Evolutionary conservation across 2,797 vertebrate genomes (phyloP).

Genomic region (Eremophila alpestris): DNA sequence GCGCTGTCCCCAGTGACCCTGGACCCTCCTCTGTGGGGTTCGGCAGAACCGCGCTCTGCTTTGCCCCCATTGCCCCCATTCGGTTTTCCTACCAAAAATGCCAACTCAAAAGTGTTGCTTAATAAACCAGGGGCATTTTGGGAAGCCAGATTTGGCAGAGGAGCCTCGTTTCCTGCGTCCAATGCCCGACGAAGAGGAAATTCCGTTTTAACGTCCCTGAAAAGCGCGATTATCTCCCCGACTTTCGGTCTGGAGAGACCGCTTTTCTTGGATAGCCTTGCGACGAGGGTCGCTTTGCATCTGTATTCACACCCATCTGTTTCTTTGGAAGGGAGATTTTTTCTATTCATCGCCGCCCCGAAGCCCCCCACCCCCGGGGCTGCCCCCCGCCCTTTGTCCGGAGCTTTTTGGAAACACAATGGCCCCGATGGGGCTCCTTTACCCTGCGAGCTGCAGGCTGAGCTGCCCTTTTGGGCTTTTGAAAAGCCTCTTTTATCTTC

Average conservation of each 20-base stretch:
- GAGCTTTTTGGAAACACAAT: not conserved
- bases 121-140: not conserved
- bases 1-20: not conserved
- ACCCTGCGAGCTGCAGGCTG: not conserved
- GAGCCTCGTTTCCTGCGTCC: not conserved
- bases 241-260: not conserved
- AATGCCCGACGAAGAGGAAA: not conserved
- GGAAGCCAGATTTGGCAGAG: not conserved
- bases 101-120: fast-evolving
- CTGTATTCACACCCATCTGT: not conserved
- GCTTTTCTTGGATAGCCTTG: not conserved
- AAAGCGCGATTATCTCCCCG: not conserved
- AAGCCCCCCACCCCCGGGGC: not conserved
- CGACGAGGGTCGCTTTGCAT: constrained; percentile 16
- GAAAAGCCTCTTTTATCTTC: constrained; percentile 27
- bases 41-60: not conserved
- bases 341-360: not conserved
- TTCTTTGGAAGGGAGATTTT: not conserved
- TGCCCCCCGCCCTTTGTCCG: not conserved
- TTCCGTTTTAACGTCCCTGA: not conserved
- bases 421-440: not conserved
- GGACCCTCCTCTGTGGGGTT: not conserved
- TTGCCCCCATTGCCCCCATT: too few species aligned
- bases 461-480: constrained; percentile 5
- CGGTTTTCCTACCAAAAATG: not conserved